Conservation (phyloP, 2,113 vertebrate species). For the Setophaga petechia region DNA sequence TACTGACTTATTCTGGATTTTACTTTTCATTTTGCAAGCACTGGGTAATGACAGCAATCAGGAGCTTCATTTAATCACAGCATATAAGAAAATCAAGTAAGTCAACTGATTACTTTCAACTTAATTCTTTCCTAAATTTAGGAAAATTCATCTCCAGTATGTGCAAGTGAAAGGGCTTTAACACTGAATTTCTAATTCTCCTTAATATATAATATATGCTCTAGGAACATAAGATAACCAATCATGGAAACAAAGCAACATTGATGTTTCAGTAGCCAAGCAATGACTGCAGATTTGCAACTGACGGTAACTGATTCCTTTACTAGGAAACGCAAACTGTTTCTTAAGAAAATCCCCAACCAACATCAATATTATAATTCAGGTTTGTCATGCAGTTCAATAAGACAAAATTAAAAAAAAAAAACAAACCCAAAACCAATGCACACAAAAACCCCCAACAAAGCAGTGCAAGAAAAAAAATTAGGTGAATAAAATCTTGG, state of each 20-base stretch:
- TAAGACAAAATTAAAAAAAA: not conserved
- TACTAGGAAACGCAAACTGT: not conserved
- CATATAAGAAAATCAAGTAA: not conserved
- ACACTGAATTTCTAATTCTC: not conserved
- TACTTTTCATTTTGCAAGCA: not conserved
- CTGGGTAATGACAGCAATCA: not conserved
- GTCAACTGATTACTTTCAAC: not conserved
- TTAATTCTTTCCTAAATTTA: not conserved
- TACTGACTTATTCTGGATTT: not conserved
- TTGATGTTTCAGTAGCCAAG: not conserved
- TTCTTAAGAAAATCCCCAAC: not conserved
- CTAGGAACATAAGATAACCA: not conserved
- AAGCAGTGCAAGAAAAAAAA: not conserved
- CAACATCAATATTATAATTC: not conserved
- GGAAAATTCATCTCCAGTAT: not conserved
- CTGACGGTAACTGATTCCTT: not conserved
- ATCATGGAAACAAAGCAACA: not conserved
- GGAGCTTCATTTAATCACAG: not conserved
- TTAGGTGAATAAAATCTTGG: not conserved
- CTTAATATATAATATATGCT: not conserved
- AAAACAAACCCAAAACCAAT: not conserved
- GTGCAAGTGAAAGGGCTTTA: not conserved
- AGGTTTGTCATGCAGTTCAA: not conserved
- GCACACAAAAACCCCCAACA: not conserved
- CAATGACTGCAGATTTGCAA: not conserved